Conservation (phyloP, 92 coral and sea anemone genomes). For the Zoanthus gigantus region DNA sequence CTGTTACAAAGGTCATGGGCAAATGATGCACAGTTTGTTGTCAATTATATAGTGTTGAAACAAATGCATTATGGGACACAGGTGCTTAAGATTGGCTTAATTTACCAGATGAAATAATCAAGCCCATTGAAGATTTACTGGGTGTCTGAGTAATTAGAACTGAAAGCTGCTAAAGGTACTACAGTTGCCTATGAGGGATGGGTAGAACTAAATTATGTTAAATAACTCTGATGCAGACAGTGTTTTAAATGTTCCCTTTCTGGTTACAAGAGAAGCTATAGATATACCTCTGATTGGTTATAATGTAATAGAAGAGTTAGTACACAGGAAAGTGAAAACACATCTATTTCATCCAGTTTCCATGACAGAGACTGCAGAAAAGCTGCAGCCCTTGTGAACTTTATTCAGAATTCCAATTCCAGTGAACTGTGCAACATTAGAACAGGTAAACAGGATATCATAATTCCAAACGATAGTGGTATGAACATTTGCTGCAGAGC, state of each 20-base stretch:
- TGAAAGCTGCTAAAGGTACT: too few species aligned
- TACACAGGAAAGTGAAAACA: background rate
- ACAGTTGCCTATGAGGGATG: too few species aligned
- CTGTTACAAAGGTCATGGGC: too few species aligned
- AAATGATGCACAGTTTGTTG: too few species aligned
- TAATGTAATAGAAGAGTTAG: background rate
- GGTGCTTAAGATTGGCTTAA: too few species aligned
- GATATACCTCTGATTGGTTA: background rate
- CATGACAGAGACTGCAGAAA: background rate
- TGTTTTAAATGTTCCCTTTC: too few species aligned
- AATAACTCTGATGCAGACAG: constrained; percentile 5
- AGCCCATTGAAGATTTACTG: too few species aligned
- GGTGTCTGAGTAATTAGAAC: too few species aligned
- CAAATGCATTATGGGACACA: too few species aligned
- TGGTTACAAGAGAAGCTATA: background rate
- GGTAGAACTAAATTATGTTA: background rate
- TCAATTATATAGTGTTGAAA: too few species aligned
- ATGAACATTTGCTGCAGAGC: background rate
- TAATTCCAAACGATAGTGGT: background rate
- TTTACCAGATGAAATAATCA: too few species aligned
- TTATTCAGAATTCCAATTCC: constrained; percentile 9
- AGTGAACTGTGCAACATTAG: constrained; percentile 21
- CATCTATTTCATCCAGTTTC: background rate
- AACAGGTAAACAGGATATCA: background rate
- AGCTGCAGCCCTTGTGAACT: constrained; percentile 3